Evolutionary conservation across 2,888 invertebrate genomes (phyloP).

Genomic region (Metopia argyrocephala): DNA sequence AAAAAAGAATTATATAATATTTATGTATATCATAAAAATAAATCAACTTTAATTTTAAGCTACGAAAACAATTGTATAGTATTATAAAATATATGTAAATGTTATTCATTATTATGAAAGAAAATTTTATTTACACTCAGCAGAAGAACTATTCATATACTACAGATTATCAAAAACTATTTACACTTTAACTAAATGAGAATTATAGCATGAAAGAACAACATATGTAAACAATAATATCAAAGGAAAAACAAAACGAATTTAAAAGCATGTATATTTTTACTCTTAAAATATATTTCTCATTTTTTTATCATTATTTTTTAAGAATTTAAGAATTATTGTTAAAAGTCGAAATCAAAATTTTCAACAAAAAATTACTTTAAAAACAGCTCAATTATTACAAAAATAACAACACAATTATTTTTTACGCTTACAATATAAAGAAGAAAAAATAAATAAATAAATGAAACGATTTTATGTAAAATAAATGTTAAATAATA

Average conservation of each 20-base stretch:
- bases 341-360: constrained; percentile 9
- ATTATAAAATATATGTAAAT: background rate
- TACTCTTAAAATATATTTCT: too few relatives aligned
- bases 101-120: background rate
- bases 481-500: constrained; percentile 43
- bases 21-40: background rate
- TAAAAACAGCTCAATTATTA: constrained; percentile 43
- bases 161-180: background rate
- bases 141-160: background rate
- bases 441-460: background rate
- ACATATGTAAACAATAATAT: background rate
- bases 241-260: background rate
- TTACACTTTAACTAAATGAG: background rate
- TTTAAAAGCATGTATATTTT: background rate
- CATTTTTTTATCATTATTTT: too few relatives aligned
- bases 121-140: background rate
- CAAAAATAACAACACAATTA: constrained; percentile 34
- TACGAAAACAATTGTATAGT: background rate
- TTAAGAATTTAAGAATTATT: constrained; percentile 6
- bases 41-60: background rate
- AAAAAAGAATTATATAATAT: background rate
- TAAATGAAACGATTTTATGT: constrained; percentile 25
- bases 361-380: background rate
- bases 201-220: background rate
- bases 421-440: constrained; percentile 48